phyloP scores from a whole-genome alignment of 2,113 vertebrate species.

The Rhinopomastus cyanomelas region DNA sequence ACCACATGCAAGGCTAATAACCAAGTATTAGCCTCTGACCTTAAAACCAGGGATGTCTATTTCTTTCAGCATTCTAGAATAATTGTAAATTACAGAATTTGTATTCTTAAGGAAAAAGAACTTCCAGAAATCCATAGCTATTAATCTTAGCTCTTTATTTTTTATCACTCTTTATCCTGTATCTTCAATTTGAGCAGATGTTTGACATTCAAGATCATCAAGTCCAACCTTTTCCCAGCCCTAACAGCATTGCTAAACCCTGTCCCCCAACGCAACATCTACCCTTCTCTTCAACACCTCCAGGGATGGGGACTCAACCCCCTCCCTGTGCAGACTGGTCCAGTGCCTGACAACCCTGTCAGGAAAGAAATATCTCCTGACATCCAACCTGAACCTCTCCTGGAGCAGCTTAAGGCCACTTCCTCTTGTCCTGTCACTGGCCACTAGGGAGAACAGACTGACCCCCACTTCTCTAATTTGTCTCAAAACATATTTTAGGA shows the following conservation, averaged over 20 bases:
- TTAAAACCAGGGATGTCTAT: not conserved
- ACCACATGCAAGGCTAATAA: not conserved
- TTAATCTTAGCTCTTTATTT: not conserved
- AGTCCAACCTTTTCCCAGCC: too few relatives aligned
- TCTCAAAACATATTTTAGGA: not conserved
- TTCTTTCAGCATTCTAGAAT: not conserved
- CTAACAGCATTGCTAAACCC: too few relatives aligned
- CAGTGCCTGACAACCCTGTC: too few relatives aligned
- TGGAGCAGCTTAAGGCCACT: too few relatives aligned
- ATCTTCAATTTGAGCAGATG: not conserved
- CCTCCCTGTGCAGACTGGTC: too few relatives aligned
- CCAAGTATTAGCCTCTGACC: not conserved
- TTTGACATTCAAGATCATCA: not conserved
- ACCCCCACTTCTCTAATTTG: not conserved
- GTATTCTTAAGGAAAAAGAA: not conserved
- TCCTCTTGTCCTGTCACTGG: too few relatives aligned
- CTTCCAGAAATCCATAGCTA: not conserved
- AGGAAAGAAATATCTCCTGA: too few relatives aligned
- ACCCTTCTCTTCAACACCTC: too few relatives aligned
- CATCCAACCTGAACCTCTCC: too few relatives aligned
- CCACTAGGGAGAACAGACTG: too few relatives aligned
- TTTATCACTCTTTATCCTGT: not conserved
- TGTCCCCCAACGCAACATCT: too few relatives aligned
- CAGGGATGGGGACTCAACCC: too few relatives aligned
- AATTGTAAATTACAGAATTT: not conserved